Percentiles rank a stretch among this genome's conserved stretches.
These are phyloP conservation scores for Polyommatus icarus DNA, from an alignment of 2,888 invertebrate species.

Conservation along the genomic window DNA sequence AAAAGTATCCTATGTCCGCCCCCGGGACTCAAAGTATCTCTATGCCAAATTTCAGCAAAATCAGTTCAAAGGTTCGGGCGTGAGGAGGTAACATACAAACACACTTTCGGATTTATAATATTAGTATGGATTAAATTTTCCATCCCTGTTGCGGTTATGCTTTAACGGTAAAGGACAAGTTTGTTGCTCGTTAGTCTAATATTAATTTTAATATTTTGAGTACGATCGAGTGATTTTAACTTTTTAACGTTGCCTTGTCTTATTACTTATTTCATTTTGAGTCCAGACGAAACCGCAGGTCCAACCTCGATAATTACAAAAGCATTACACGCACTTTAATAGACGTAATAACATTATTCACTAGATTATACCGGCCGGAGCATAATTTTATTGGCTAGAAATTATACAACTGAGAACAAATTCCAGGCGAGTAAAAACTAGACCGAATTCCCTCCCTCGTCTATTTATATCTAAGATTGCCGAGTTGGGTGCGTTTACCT, in stretches of 20 bases:
- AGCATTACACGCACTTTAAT: background rate
- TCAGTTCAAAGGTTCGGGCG: no score
- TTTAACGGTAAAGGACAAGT: no score
- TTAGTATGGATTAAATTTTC: no score
- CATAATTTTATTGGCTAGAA: conserved; percentile 37
- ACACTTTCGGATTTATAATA: no score
- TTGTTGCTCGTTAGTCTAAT: background rate
- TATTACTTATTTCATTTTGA: background rate
- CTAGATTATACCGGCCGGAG: conserved; percentile 8
- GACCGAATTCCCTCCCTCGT: conserved; percentile 47
- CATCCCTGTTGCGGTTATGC: no score
- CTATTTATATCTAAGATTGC: conserved; percentile 52
- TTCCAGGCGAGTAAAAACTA: conserved; percentile 48
- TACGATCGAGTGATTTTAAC: background rate
- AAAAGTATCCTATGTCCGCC: no score
- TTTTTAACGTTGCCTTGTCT: background rate
- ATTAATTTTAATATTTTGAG: no score
- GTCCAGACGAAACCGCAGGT: background rate
- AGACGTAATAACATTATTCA: conserved; percentile 14
- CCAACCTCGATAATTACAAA: background rate
- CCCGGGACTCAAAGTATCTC: no score
- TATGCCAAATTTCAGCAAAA: no score
- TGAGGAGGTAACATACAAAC: no score
- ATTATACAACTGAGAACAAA: conserved; percentile 40
- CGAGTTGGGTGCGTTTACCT: conserved; percentile 50